A percentile compares a stretch with the other conserved stretches of the same genome.
Conservation (phyloP, 1,140 invertebrate genomes). For the Bilobella aurantiaca region DNA sequence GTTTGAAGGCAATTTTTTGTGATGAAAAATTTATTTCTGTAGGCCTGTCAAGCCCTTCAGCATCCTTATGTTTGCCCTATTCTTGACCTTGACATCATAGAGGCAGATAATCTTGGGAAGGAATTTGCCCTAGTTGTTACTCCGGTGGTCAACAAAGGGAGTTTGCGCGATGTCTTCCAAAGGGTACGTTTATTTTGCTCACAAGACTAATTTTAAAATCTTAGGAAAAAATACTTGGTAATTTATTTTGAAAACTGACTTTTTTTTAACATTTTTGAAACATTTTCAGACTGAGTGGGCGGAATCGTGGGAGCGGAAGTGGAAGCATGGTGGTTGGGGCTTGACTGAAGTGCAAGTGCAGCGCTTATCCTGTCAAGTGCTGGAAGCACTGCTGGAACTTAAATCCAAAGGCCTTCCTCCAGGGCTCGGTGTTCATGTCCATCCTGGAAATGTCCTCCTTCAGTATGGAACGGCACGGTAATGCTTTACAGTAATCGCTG, state of each 20-base stretch:
- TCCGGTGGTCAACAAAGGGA: constrained; percentile 70
- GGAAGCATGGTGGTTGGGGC: constrained; percentile 51
- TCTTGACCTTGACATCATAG: constrained; percentile 61
- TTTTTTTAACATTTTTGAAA: not conserved
- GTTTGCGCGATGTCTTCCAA: constrained; percentile 78
- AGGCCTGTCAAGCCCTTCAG: constrained; percentile 71
- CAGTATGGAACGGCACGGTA: constrained; percentile 72
- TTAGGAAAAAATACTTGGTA: too few species aligned
- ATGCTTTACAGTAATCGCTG: constrained; percentile 28
- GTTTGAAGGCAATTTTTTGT: not conserved
- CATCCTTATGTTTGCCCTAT: constrained; percentile 86
- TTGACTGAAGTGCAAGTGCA: constrained; percentile 66
- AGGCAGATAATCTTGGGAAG: constrained; percentile 38
- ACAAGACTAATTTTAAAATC: not conserved
- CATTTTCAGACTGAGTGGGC: constrained; percentile 48
- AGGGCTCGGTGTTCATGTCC: constrained; percentile 60
- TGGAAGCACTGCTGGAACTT: constrained; percentile 76
- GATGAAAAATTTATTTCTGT: constrained; percentile 33
- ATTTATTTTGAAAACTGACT: too few species aligned
- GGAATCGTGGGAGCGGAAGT: constrained; percentile 60
- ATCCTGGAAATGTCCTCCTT: constrained; percentile 79
- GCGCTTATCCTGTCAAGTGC: constrained; percentile 70
- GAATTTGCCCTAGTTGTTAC: constrained; percentile 59
- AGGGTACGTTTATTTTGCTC: constrained; percentile 47
- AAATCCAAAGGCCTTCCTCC: constrained; percentile 76